phyloP scores from a whole-genome alignment of 2,888 invertebrate genomes.

The Lycaena phlaeas region DNA sequence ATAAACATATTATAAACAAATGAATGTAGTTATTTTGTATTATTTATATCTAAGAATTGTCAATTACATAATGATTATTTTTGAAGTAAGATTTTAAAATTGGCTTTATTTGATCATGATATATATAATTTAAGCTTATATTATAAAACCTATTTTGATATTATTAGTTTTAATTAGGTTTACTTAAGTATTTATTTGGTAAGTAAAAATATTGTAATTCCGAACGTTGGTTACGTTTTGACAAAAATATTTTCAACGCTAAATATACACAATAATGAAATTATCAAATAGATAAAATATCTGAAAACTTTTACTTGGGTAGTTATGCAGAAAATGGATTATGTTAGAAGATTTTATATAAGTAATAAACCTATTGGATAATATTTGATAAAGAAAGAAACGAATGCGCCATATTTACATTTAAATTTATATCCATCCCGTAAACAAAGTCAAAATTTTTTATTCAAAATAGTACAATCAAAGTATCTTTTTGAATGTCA shows the following conservation, averaged over 20 bases:
- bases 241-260: slow-evolving; percentile 2
- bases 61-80: slow-evolving; percentile 68
- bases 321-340: no score
- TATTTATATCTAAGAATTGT: slow-evolving; percentile 67
- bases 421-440: no score
- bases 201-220: neutral
- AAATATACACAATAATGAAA: neutral
- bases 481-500: no score
- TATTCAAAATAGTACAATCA: no score
- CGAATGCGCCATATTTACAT: no score
- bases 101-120: neutral
- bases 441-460: no score
- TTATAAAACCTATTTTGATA: neutral
- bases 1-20: slow-evolving; percentile 61
- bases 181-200: neutral
- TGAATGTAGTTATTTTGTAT: slow-evolving; percentile 59
- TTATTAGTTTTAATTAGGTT: neutral
- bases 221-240: neutral
- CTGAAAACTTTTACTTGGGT: neutral
- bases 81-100: slow-evolving; percentile 36
- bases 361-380: no score
- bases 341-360: no score
- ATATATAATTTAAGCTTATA: slow-evolving; percentile 1
- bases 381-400: no score
- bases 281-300: neutral